Evolutionary conservation across 1,140 invertebrate genomes (phyloP).

Genomic region (Plodia interpunctella): DNA sequence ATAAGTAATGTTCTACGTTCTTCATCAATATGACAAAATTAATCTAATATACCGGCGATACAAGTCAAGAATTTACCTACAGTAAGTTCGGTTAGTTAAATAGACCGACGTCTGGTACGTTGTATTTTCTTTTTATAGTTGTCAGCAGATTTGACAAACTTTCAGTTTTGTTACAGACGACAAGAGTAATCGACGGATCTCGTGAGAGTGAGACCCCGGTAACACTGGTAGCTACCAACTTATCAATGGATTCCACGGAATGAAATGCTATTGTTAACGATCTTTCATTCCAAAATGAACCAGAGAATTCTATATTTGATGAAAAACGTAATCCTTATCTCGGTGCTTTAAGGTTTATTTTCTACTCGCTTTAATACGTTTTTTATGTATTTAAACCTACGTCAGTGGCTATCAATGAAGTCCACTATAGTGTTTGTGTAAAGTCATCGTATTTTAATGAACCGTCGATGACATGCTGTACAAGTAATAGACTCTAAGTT

Average conservation of each 20-base stretch:
- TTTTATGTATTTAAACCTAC: conserved; percentile 65
- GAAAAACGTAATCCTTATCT: conserved; percentile 31
- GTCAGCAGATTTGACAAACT: conserved; percentile 16
- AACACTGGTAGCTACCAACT: conserved; percentile 73
- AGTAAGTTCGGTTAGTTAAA: too few relatives aligned
- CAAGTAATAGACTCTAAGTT: conserved; percentile 72
- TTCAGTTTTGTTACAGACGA: conserved; percentile 21
- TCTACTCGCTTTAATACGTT: conserved; percentile 32
- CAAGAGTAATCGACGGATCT: conserved; percentile 51
- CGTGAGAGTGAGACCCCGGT: conserved; percentile 71
- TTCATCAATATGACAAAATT: too few relatives aligned
- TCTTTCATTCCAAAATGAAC: conserved; percentile 62
- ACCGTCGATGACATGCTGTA: conserved; percentile 73
- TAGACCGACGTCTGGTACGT: too few relatives aligned
- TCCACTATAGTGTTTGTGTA: conserved; percentile 72
- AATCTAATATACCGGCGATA: too few relatives aligned
- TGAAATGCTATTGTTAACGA: conserved; percentile 69
- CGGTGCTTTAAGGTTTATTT: conserved; percentile 28
- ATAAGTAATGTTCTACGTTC: too few relatives aligned
- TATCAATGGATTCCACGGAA: conserved; percentile 75
- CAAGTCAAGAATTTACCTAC: too few relatives aligned
- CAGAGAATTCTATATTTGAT: conserved; percentile 35
- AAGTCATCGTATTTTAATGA: conserved; percentile 76
- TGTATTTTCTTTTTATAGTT: neutral
- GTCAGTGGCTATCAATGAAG: conserved; percentile 74